A percentile compares a stretch with the other conserved stretches of the same genome.
phyloP scores from a whole-genome alignment of 2,888 invertebrate genomes.

The Tachina grossa region DNA sequence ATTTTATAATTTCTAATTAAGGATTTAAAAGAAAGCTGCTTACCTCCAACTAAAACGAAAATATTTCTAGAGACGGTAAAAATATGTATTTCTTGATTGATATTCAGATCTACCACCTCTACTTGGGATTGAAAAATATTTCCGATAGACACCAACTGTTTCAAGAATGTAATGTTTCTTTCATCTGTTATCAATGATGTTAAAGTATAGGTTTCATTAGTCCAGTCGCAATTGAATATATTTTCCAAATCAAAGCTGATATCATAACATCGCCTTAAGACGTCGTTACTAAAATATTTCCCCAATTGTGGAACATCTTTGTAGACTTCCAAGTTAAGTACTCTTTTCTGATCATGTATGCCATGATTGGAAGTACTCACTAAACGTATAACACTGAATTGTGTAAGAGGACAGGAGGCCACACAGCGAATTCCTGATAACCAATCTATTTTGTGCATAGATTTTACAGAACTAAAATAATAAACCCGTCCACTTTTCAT shows the following conservation, averaged over 20 bases:
- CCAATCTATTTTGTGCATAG: conserved; percentile 77
- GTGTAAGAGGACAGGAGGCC: conserved; percentile 70
- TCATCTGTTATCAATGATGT: conserved; percentile 73
- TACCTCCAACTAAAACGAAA: conserved; percentile 75
- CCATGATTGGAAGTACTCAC: conserved; percentile 58
- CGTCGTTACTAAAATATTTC: conserved; percentile 67
- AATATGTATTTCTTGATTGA: conserved; percentile 75
- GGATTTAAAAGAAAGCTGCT: not conserved
- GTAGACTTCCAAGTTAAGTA: conserved; percentile 77
- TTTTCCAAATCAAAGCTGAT: conserved; percentile 80
- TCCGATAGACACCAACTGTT: conserved; percentile 69
- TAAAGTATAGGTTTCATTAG: conserved; percentile 77
- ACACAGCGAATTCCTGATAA: conserved; percentile 78
- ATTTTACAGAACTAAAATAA: conserved; percentile 80
- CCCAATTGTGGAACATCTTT: conserved; percentile 77
- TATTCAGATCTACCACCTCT: conserved; percentile 64
- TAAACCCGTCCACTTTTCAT: conserved; percentile 79
- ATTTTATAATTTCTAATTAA: too few species aligned
- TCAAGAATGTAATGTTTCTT: conserved; percentile 75
- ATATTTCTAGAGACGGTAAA: conserved; percentile 79
- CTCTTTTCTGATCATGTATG: not conserved
- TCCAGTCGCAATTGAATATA: conserved; percentile 79
- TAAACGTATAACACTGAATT: conserved; percentile 79
- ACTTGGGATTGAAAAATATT: conserved; percentile 70
- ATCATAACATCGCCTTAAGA: conserved; percentile 76